These are phyloP conservation scores for Saimiri boliviensis DNA, from an alignment of 2,113 vertebrate genomes.

Conservation along the genomic window DNA sequence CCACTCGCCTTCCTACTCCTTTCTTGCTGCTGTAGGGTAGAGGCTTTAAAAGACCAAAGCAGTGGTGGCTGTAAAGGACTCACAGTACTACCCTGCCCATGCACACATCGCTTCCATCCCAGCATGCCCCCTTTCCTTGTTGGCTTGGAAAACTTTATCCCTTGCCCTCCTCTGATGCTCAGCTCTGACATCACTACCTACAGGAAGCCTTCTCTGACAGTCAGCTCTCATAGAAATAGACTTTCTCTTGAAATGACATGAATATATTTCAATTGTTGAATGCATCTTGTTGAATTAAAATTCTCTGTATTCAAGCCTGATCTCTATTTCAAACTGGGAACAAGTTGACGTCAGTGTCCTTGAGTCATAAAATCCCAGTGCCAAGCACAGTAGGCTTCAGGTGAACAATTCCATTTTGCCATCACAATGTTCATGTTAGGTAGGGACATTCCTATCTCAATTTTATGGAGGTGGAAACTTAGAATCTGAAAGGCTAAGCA, in stretches of 20 bases:
- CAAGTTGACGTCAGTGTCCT: neutral
- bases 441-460: neutral
- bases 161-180: neutral
- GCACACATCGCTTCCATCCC: neutral
- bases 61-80: neutral
- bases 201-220: neutral
- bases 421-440: neutral
- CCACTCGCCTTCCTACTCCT: neutral
- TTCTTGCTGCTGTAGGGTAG: neutral
- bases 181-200: neutral
- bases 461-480: neutral
- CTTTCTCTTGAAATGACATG: neutral
- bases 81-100: fast-evolving
- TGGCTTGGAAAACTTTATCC: neutral
- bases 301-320: neutral
- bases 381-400: neutral
- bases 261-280: neutral
- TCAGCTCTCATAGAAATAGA: neutral
- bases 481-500: neutral
- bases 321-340: neutral
- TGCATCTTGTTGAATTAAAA: neutral
- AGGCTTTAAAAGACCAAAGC: neutral
- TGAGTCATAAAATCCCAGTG: neutral
- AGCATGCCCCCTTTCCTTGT: neutral
- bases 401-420: neutral